Conservation (phyloP, 1,140 invertebrate species). For the Drosophila mojavensis region DNA sequence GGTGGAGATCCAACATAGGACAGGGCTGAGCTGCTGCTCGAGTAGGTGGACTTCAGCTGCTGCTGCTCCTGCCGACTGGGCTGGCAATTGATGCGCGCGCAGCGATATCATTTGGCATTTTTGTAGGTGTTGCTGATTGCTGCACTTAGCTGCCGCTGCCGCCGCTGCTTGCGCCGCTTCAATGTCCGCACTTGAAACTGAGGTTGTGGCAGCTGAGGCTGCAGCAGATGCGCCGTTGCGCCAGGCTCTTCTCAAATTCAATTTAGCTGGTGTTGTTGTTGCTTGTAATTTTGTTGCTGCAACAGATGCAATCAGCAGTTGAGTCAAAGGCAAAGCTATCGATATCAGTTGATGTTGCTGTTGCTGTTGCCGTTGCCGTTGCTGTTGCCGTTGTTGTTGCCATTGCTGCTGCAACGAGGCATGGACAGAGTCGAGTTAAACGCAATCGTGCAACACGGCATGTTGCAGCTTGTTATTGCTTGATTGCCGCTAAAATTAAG, state of each 20-base stretch:
- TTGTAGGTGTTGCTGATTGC: constrained; percentile 82
- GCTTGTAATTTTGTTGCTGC: constrained; percentile 67
- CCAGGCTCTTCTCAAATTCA: constrained; percentile 73
- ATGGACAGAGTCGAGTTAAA: constrained; percentile 67
- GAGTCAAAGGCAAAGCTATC: constrained; percentile 71
- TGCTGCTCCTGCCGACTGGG: constrained; percentile 8
- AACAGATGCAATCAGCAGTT: constrained; percentile 79
- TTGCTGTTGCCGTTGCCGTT: background rate
- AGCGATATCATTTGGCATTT: constrained; percentile 72
- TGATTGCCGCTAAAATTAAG: constrained; percentile 83
- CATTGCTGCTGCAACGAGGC: constrained; percentile 42
- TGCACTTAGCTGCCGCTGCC: constrained; percentile 56
- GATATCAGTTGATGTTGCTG: constrained; percentile 70
- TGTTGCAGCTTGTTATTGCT: constrained; percentile 82
- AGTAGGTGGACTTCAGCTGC: constrained; percentile 51
- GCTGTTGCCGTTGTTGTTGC: too few relatives aligned
- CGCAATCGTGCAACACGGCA: constrained; percentile 81
- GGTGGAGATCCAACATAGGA: background rate
- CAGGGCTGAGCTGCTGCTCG: constrained; percentile 4
- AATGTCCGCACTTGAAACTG: constrained; percentile 55
- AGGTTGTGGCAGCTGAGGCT: constrained; percentile 37
- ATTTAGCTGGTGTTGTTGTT: constrained; percentile 70
- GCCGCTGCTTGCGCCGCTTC: background rate
- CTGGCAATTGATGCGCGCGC: constrained; percentile 67
- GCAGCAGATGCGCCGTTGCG: constrained; percentile 36